Evolutionary conservation across 2,797 vertebrate genomes (phyloP).

Genomic region (Gila robusta): DNA sequence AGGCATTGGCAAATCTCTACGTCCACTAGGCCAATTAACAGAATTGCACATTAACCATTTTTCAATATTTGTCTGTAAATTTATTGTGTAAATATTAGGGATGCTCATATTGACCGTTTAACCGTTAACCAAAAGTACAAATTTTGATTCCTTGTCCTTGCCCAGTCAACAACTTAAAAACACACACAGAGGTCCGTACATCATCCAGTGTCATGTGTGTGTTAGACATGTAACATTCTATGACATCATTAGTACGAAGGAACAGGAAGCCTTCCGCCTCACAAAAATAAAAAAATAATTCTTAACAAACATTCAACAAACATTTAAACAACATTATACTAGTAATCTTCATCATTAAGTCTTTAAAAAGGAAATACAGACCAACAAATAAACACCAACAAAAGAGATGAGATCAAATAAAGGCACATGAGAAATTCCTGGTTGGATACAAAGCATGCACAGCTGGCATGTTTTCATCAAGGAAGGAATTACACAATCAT

Average conservation of each 20-base stretch:
- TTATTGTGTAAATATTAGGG: not conserved
- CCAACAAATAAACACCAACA: conserved; percentile 10
- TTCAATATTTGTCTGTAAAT: not conserved
- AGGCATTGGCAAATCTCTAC: not conserved
- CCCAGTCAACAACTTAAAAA: too few species aligned
- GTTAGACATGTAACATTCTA: too few species aligned
- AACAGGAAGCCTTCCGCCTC: too few species aligned
- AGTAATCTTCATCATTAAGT: conserved; percentile 47
- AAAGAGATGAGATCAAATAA: conserved; percentile 30
- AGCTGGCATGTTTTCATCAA: conserved; percentile 37
- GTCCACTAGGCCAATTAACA: not conserved
- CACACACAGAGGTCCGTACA: too few species aligned
- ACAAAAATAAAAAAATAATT: too few species aligned
- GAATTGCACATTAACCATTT: not conserved
- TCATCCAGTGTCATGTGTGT: too few species aligned
- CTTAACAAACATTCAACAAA: too few species aligned
- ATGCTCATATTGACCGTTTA: too few species aligned
- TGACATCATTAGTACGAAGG: too few species aligned
- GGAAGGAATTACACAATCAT: conserved; percentile 37
- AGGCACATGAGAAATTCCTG: conserved; percentile 1
- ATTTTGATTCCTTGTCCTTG: too few species aligned
- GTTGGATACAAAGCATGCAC: conserved; percentile 14
- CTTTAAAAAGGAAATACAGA: conserved; percentile 14
- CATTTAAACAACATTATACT: too few species aligned
- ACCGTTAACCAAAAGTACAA: too few species aligned